Evolutionary conservation across 2,797 vertebrate species (phyloP).

Genomic region (Hyperoplus lanceolatus): DNA sequence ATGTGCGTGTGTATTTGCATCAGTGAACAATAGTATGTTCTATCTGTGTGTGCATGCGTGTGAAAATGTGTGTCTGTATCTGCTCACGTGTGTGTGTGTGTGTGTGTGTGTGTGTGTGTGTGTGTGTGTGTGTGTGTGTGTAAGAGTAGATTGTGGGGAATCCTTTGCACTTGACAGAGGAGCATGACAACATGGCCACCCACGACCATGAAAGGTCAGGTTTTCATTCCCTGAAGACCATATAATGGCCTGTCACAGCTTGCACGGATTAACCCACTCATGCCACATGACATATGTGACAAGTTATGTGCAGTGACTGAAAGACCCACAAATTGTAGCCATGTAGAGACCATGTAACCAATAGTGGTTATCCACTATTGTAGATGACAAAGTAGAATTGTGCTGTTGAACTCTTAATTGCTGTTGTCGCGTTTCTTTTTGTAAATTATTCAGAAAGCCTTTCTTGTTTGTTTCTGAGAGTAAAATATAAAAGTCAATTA

Average conservation of each 20-base stretch:
- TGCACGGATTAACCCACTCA: conserved; percentile 39
- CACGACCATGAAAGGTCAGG: conserved; percentile 60
- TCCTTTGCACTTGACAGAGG: conserved; percentile 55
- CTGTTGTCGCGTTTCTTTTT: conserved; percentile 47
- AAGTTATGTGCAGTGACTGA: conserved; percentile 43
- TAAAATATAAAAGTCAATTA: conserved; percentile 39
- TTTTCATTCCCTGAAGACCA: conserved; percentile 60
- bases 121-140: conserved; percentile 24
- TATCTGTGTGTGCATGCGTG: conserved; percentile 23
- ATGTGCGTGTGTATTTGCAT: conserved; percentile 38
- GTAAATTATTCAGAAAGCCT: conserved; percentile 57
- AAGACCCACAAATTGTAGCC: conserved; percentile 27
- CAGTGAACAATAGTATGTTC: conserved; percentile 41
- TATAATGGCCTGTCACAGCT: conserved; percentile 62
- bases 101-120: conserved; percentile 13
- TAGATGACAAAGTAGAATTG: conserved; percentile 17
- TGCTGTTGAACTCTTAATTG: conserved; percentile 36
- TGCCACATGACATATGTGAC: conserved; percentile 60
- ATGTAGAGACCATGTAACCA: conserved; percentile 24
- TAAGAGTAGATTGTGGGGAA: conserved; percentile 57
- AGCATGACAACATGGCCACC: conserved; percentile 56
- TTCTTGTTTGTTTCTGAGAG: conserved; percentile 33
- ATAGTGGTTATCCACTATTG: conserved; percentile 20
- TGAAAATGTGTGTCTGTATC: conserved; percentile 5
- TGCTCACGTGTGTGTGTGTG: conserved; percentile 23